Evolutionary conservation across 2,113 vertebrate species (phyloP), one percentile per base, ranked within the genome.

Genomic region (Tinamus guttatus): DNA sequence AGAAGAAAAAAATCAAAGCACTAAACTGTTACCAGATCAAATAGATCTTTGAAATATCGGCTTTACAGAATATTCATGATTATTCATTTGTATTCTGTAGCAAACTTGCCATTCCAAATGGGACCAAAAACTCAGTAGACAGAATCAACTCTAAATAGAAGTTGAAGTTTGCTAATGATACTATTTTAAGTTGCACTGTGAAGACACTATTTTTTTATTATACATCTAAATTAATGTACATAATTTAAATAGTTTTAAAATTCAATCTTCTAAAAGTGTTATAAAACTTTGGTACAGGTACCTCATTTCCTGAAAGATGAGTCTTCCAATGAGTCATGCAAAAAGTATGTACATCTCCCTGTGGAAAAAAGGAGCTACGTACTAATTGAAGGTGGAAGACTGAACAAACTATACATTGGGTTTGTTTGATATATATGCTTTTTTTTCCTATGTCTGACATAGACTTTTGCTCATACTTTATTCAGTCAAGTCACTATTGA

Each of bases 361-460:
- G 1, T 0, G 62, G 91, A 93, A 96, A 94, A 95, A 93, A 71
- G 65, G 11, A 88, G 60, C 49, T 87, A 88, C 3, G 28, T 20
- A 19, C 7, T 70, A 75, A 94, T 43, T 81, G 82, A 89, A 92
- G 74, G 43, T 59, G 34, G 51, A 87, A 93, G 58, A 86, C 10
- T 43, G 60, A 78, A 74, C 81, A 74, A 79, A 59, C 32, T 82
- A 47, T 56, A 82, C 41, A 65, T 43, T 49, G 41, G 36, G 58
- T 60, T 32, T 74, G 38, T 27, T 58, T 89, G 64, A 12, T 69
- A 43, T 82, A 36, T 63, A 64, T 65, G 40, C 40, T 36, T 68
- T 67, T 90, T 94, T 89, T 85, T 54, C 59, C 92, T 76, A 81
- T 5, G 27, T 94, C 81, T 95, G 24, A 45, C 77, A 49, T 73